Conservation (phyloP, 2,888 invertebrate species). For the Eupelmus urozonus region DNA sequence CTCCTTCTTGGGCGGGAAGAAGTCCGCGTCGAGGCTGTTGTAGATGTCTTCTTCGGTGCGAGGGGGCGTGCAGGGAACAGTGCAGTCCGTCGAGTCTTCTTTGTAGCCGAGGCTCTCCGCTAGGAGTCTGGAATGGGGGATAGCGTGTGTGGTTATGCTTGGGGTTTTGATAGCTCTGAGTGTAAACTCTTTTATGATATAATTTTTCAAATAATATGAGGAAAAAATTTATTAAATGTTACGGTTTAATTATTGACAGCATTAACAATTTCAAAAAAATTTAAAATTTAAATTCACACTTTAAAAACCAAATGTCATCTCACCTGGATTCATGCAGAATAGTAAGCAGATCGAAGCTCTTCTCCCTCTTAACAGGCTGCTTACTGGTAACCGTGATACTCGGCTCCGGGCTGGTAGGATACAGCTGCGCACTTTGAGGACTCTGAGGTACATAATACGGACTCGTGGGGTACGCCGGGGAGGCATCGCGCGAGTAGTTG, state of each 20-base stretch:
- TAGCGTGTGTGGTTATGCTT: too few species aligned
- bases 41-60: slow-evolving; percentile 75
- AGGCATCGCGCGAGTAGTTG: slow-evolving; percentile 73
- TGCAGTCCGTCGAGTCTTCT: slow-evolving; percentile 75
- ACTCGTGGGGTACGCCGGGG: slow-evolving; percentile 75
- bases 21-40: slow-evolving; percentile 74
- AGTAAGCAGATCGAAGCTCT: slow-evolving; percentile 73
- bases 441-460: slow-evolving; percentile 76
- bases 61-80: slow-evolving; percentile 75
- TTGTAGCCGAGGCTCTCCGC: slow-evolving; percentile 75
- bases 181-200: too few species aligned
- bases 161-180: too few species aligned
- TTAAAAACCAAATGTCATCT: slow-evolving; percentile 35
- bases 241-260: too few species aligned
- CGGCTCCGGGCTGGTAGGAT: slow-evolving; percentile 73
- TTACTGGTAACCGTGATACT: slow-evolving; percentile 60
- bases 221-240: too few species aligned
- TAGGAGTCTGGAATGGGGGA: slow-evolving; percentile 68
- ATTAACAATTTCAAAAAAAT: too few species aligned
- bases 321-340: slow-evolving; percentile 76
- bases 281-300: too few species aligned
- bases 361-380: slow-evolving; percentile 73
- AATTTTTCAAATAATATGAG: too few species aligned
- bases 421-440: slow-evolving; percentile 75
- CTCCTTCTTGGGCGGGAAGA: slow-evolving; percentile 70